phyloP scores from a whole-genome alignment of 2,797 vertebrate genomes.

The Rhabdophis nuchalis region DNA sequence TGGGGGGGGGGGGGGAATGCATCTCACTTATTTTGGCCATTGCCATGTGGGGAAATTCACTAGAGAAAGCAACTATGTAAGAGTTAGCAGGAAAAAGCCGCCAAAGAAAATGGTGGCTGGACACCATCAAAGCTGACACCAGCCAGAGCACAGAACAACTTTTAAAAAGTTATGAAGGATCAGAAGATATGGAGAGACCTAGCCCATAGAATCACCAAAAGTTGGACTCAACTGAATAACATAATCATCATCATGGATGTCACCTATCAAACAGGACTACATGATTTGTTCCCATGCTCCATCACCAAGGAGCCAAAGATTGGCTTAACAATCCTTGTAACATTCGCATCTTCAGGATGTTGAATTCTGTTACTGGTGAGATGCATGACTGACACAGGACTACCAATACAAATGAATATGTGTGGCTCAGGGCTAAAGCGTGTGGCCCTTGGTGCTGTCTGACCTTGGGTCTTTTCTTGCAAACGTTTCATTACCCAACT shows the following conservation, averaged over 20 bases:
- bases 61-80: too few relatives aligned
- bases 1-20: too few relatives aligned
- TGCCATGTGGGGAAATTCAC: too few relatives aligned
- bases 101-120: too few relatives aligned
- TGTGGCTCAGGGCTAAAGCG: background rate
- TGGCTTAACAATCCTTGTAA: background rate
- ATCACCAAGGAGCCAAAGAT: background rate
- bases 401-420: background rate
- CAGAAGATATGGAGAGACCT: too few relatives aligned
- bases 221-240: too few relatives aligned
- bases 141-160: too few relatives aligned
- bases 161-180: too few relatives aligned
- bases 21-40: background rate
- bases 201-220: too few relatives aligned
- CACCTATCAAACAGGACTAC: background rate
- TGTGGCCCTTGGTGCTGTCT: background rate
- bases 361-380: background rate
- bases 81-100: too few relatives aligned
- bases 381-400: background rate
- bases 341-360: background rate
- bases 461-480: background rate
- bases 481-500: background rate
- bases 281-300: background rate
- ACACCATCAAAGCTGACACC: too few relatives aligned
- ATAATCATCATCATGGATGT: background rate